Evolutionary conservation across 2,888 invertebrate genomes (phyloP), one percentile per base, ranked within the genome.

Genomic region (Drosophila rubida): DNA sequence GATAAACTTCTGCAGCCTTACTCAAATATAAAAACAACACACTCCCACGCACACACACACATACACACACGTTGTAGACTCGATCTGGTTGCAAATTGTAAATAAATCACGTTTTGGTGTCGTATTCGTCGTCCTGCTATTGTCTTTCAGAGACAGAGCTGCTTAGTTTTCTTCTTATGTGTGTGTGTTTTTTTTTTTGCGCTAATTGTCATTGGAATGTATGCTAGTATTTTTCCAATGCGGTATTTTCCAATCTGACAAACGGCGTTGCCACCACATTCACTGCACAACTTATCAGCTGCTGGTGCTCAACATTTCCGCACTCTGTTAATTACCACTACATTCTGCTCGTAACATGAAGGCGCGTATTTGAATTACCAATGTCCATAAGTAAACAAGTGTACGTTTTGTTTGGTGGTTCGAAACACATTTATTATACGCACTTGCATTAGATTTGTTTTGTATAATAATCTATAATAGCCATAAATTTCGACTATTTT

Each of bases 131-230:
- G 39, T 77, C 74, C 77, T 77, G 59, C 55, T 75, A 67, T 75
- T 75, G 68, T 75, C 63, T 77, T 71, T 51, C 55, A 66, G 25
- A 5, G 44, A 37, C 55, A 66, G 25, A 5, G 44, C 41, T 58
- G 49, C 23, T 67, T 68, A 19, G 39, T 51, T 30, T 53, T 41
- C 30, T 42, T 13, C 32, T 32, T 32, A 32, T 27, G 27, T 27
- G 27, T 27, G 27, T 27, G 27, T 27, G 49, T 51, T 48, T 30
- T 66, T 27, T 27, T 58, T 61, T 82, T 78, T 75, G 79, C 78
- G 71, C 71, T 80, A 80, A 80, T 80, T 80, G 68, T 30, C 65
- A 84, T 78, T 81, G 85, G 85, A 79, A 78, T 69, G 50, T 66
- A 53, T 66, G 50, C 35, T 80, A 61, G 77, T 74, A 76, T 76